Evolutionary conservation across 92 coral and sea anemone genomes (phyloP).

Genomic region (Virgularia gustaviana): DNA sequence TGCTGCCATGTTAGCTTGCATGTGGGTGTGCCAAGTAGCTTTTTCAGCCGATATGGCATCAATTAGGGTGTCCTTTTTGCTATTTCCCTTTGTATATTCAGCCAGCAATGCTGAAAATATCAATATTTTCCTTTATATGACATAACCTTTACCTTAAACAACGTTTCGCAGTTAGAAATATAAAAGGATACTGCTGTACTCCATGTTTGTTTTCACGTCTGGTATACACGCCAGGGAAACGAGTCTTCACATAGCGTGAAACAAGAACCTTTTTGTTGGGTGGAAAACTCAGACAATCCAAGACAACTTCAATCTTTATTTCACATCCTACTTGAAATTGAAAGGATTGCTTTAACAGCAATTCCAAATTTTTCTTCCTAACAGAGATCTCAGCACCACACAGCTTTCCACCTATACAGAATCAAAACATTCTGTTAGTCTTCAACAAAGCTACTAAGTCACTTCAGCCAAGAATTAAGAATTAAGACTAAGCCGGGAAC

Average conservation of each 20-base stretch:
- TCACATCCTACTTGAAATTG: slow-evolving; percentile 18
- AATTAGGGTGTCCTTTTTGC: too few relatives aligned
- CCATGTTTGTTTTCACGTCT: slow-evolving; percentile 36
- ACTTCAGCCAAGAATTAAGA: neutral
- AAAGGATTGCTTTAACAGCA: slow-evolving; percentile 25
- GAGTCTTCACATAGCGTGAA: slow-evolving; percentile 33
- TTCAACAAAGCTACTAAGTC: neutral
- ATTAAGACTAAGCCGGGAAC: neutral
- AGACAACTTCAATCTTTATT: slow-evolving; percentile 15
- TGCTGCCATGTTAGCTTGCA: too few relatives aligned
- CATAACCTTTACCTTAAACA: too few relatives aligned
- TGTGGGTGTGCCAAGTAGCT: too few relatives aligned
- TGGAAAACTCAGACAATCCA: slow-evolving; percentile 17
- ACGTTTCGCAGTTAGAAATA: too few relatives aligned
- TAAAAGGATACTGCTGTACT: slow-evolving; percentile 41
- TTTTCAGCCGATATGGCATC: too few relatives aligned
- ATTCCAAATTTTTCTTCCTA: slow-evolving; percentile 15
- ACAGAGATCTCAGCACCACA: slow-evolving; percentile 30
- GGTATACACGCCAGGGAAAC: slow-evolving; percentile 37
- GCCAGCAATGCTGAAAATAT: too few relatives aligned
- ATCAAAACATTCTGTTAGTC: too few relatives aligned
- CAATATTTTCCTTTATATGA: too few relatives aligned
- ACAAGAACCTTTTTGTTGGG: slow-evolving; percentile 31
- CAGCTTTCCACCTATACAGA: slow-evolving; percentile 36
- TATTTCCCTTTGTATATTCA: too few relatives aligned